Percentiles rank a stretch among this genome's conserved stretches.
Conservation (phyloP, 92 coral and sea anemone genomes). For the Siderastrea radians region DNA sequence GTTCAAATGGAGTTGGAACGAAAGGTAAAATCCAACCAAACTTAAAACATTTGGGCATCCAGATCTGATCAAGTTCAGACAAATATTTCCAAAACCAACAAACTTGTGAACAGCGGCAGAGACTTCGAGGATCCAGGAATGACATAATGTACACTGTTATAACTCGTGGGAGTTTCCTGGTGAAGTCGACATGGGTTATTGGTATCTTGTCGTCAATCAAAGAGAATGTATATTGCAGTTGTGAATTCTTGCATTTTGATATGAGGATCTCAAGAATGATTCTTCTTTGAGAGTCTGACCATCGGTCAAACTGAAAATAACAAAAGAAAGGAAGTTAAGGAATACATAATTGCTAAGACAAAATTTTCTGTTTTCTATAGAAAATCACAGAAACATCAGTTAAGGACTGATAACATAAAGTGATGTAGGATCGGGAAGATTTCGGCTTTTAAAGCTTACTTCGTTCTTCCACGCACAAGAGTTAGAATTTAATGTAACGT, state of each 20-base stretch:
- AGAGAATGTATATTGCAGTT: conserved; percentile 89
- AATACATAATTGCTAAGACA: neutral
- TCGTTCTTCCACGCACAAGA: too few species aligned
- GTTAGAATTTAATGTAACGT: too few species aligned
- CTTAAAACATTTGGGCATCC: conserved; percentile 97
- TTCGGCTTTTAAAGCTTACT: too few species aligned
- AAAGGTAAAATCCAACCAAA: conserved; percentile 95
- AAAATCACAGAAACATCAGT: neutral
- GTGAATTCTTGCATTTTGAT: conserved; percentile 86
- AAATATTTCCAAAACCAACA: conserved; percentile 99
- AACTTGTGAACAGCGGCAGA: conserved; percentile 94
- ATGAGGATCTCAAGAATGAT: conserved; percentile 88
- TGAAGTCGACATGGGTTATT: conserved; percentile 95
- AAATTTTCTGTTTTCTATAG: neutral
- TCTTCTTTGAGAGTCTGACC: conserved; percentile 92
- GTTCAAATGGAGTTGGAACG: conserved; percentile 97
- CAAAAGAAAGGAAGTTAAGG: neutral
- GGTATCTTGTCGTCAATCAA: conserved; percentile 87
- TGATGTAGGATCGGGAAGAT: too few species aligned
- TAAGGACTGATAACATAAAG: too few species aligned
- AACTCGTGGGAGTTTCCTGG: conserved; percentile 87
- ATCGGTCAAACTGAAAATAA: conserved; percentile 82
- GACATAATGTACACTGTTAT: conserved; percentile 87
- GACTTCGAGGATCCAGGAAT: conserved; percentile 95
- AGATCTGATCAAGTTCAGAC: conserved; percentile 90